phyloP scores from a whole-genome alignment of 2,113 vertebrate species.

The Edolisoma coerulescens region DNA sequence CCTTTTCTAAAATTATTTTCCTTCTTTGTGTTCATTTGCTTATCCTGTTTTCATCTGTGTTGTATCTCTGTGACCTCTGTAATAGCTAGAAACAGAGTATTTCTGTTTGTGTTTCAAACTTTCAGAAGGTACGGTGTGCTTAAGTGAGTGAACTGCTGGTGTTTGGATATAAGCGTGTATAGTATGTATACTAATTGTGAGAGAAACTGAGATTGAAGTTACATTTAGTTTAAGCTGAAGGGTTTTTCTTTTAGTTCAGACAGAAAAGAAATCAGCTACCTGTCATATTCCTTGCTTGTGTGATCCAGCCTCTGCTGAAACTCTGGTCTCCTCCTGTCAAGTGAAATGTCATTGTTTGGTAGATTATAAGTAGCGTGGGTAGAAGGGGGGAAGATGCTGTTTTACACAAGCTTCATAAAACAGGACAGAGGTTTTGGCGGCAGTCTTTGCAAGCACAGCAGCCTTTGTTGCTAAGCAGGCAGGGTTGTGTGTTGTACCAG shows the following conservation, averaged over 20 bases:
- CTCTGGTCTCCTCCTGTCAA: not conserved
- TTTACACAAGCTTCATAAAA: not conserved
- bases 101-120: not conserved
- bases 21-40: not conserved
- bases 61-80: not conserved
- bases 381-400: not conserved
- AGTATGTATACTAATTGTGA: not conserved
- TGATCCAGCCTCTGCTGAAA: not conserved
- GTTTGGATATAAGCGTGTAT: not conserved
- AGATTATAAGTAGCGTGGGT: not conserved
- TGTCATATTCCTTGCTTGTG: not conserved
- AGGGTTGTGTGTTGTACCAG: not conserved
- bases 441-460: slow-evolving; percentile 2
- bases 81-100: not conserved
- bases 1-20: not conserved
- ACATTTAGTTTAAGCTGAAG: not conserved
- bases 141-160: not conserved
- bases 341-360: not conserved
- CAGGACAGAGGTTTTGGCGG: slow-evolving; percentile 1
- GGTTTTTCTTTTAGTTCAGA: not conserved
- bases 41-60: not conserved
- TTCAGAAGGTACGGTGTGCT: not conserved
- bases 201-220: not conserved
- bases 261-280: not conserved
- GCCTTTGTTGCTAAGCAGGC: slow-evolving; percentile 48